These are phyloP conservation scores for Heliconius nattereri DNA, from an alignment of 1,140 invertebrate genomes.

Conservation along the genomic window DNA sequence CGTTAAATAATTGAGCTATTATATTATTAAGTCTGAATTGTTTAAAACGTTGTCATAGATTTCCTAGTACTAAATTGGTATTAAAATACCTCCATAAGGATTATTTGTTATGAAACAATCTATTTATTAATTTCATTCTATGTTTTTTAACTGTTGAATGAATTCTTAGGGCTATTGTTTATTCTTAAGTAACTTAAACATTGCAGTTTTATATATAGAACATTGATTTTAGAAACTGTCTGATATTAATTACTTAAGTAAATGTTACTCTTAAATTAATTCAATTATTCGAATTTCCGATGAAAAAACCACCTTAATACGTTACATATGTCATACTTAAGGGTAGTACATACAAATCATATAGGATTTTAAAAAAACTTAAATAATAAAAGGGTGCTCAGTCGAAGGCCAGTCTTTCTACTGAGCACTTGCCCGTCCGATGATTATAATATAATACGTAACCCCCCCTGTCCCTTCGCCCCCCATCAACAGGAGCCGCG, in stretches of 20 bases:
- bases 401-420: constrained; percentile 19
- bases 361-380: constrained; percentile 2
- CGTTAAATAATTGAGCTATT: constrained; percentile 16
- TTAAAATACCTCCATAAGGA: not conserved
- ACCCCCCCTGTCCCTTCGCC: constrained; percentile 56
- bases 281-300: not conserved
- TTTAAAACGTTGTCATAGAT: not conserved
- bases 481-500: constrained; percentile 63
- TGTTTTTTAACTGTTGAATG: too few species aligned
- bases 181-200: too few species aligned
- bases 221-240: too few species aligned
- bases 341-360: constrained; percentile 12
- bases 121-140: not conserved
- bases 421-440: constrained; percentile 43
- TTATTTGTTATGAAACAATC: not conserved
- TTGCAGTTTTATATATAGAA: too few species aligned
- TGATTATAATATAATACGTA: constrained; percentile 57
- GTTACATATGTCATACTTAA: constrained; percentile 16
- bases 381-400: constrained; percentile 24
- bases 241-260: too few species aligned
- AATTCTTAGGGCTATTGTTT: too few species aligned
- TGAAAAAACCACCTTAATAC: not conserved
- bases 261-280: not conserved
- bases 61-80: not conserved
- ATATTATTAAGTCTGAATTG: constrained; percentile 1